A percentile compares a stretch with the other conserved stretches of the same genome.
phyloP scores from a whole-genome alignment of 2,113 vertebrate species.

The Thinocorus orbignyianus region DNA sequence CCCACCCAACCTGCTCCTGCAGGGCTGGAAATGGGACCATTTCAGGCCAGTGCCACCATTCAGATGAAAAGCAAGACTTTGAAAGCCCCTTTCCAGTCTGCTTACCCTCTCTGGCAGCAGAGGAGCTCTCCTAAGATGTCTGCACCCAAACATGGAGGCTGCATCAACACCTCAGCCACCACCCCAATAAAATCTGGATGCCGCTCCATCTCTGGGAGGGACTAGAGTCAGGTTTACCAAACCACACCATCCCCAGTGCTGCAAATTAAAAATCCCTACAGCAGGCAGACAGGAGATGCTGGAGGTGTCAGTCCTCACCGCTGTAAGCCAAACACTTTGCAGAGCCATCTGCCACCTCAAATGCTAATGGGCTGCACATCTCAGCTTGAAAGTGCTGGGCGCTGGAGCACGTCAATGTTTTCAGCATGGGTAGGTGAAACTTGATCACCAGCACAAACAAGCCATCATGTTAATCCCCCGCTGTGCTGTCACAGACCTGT shows the following conservation, averaged over 20 bases:
- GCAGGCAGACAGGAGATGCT: background rate
- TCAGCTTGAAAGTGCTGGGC: background rate
- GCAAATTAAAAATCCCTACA: background rate
- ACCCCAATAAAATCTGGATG: background rate
- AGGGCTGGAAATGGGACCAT: background rate
- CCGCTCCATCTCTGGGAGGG: background rate
- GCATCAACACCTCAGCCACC: background rate
- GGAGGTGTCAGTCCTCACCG: background rate
- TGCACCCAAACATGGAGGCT: background rate
- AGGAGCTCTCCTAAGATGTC: background rate
- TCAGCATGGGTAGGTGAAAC: background rate
- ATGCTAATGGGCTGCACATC: background rate
- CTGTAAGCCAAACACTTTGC: background rate
- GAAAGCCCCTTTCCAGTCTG: background rate
- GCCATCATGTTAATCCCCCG: background rate
- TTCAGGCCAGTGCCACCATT: background rate
- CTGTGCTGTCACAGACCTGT: fast-evolving
- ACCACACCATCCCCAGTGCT: background rate
- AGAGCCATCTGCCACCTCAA: slow-evolving; percentile 1
- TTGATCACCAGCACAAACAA: background rate
- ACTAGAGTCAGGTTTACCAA: background rate
- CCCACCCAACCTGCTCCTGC: background rate
- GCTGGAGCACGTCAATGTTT: background rate
- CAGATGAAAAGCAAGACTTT: background rate
- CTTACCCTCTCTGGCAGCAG: background rate